Conservation (phyloP, 2,113 vertebrate species). For the Himantopus leucocephalus region DNA sequence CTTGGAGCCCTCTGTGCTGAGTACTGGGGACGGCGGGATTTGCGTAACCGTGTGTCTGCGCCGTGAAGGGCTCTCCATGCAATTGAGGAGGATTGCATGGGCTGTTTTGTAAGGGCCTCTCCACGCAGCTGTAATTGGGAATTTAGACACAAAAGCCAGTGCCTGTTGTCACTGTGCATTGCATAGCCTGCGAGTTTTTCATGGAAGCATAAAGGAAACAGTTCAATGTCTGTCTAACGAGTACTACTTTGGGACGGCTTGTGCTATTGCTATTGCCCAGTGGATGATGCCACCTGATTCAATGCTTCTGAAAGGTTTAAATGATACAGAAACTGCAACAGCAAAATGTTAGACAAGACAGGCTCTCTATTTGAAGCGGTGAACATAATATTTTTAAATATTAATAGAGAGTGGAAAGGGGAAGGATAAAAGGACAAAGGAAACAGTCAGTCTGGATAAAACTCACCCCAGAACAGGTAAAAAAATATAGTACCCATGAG, state of each 20-base stretch:
- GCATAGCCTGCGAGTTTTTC: not conserved
- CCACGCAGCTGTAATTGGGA: rapidly evolving
- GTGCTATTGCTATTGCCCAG: not conserved
- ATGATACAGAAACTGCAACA: not conserved
- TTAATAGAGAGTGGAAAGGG: not conserved
- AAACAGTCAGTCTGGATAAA: not conserved
- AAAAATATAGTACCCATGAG: not conserved
- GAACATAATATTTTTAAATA: not conserved
- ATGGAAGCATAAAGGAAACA: not conserved
- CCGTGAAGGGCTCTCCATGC: not conserved
- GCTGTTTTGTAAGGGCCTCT: not conserved
- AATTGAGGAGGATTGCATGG: not conserved
- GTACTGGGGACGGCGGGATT: rapidly evolving
- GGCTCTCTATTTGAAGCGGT: not conserved
- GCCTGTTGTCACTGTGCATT: not conserved
- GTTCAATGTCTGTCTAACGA: not conserved
- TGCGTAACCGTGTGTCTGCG: not conserved
- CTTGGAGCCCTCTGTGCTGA: not conserved
- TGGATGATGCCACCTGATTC: not conserved
- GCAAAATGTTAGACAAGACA: not conserved
- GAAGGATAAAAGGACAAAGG: not conserved
- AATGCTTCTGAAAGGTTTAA: not conserved
- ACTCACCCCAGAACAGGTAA: not conserved
- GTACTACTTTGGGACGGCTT: not conserved
- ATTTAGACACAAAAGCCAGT: not conserved